Conservation (phyloP, 64 coral and sea anemone species). For the Platygyra sinensis region DNA sequence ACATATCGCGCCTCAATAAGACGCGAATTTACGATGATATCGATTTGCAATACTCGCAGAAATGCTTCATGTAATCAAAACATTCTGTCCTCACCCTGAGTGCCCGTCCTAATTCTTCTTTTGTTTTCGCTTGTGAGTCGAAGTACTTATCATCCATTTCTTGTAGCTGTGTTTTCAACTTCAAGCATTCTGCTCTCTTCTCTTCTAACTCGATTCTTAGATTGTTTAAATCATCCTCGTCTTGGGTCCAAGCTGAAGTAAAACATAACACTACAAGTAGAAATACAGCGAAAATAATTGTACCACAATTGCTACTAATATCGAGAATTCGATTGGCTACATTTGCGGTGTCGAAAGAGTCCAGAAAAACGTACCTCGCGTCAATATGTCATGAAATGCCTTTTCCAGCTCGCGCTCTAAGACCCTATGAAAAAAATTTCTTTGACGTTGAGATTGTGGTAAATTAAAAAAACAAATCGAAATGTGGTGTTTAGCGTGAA, state of each 20-base stretch:
- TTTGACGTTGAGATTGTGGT: too few species aligned
- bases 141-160: conserved; percentile 99
- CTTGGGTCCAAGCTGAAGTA: conserved; percentile 84
- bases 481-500: too few species aligned
- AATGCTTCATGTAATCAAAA: neutral
- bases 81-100: conserved; percentile 64
- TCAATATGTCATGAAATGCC: too few species aligned
- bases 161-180: conserved; percentile 88
- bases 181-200: conserved; percentile 80
- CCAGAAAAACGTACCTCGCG: too few species aligned
- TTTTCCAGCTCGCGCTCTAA: too few species aligned
- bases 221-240: conserved; percentile 81
- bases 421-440: too few species aligned
- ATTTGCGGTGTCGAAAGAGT: too few species aligned
- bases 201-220: conserved; percentile 89
- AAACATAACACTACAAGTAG: neutral
- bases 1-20: too few species aligned
- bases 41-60: neutral
- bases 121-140: conserved; percentile 93
- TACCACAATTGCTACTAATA: too few species aligned
- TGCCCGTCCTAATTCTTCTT: conserved; percentile 89
- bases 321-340: too few species aligned
- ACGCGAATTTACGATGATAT: neutral
- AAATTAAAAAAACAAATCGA: too few species aligned
- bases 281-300: too few species aligned